Evolutionary conservation across 2,888 invertebrate species (phyloP), one percentile per base, ranked within the genome.

Genomic region (Ecdyonurus torrentis): DNA sequence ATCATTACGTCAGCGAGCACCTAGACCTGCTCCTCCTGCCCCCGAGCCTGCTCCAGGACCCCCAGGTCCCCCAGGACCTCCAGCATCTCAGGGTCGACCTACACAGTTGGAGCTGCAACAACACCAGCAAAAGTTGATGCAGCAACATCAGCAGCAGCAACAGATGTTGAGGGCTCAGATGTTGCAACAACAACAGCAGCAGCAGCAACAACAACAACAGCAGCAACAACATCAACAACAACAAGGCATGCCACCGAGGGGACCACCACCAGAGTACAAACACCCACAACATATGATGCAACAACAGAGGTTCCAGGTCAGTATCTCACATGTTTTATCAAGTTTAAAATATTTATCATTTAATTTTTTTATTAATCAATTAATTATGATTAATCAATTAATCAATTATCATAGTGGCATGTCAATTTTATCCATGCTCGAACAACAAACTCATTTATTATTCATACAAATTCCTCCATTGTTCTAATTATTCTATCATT

Each of bases 181-280:
- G 67, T 72, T 74, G 69, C 71, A 70, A 62, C 74, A 74, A 52
- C 72, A 66, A 68, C 72, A 72, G 65, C 79, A 80, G 67, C 74
- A 74, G 61, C 78, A 79, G 66, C 77, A 79, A 74, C 67, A 69
- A 70, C 69, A 70, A 52, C 67, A 67, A 65, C 63, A 69, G 66
- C 58, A 69, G 61, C 69, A 68, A 61, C 72, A 71, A 59, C 72
- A 69, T 23, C 67, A 69, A 23, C 71, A 70, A 66, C 68, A 68
- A 60, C 65, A 50, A 2, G 63, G 63, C 1, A 59, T 63, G 62
- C 37, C 55, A 1, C 62, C 63, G 1, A 80, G 88, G 62, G 88
- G 90, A 25, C 91, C 91, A 23, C 91, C 91, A 55, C 91, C 91
- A 1, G 91, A 91, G 74, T 91, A 91, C 76, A 91, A 90, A 61